Conservation (phyloP, 2,888 invertebrate genomes). For the Plemyria rubiginata region DNA sequence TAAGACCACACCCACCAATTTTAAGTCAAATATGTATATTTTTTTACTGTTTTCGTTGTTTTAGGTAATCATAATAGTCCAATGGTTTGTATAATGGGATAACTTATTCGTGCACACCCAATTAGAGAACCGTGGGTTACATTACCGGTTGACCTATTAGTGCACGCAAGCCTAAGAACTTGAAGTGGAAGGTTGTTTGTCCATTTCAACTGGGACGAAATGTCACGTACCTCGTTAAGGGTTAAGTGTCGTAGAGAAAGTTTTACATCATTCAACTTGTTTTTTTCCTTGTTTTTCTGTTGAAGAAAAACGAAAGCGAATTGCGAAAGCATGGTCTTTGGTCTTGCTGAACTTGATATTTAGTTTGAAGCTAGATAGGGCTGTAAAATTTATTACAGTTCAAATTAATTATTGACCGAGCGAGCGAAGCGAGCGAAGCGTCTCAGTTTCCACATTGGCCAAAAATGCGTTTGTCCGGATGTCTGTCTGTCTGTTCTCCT, state of each 20-base stretch:
- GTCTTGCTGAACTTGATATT: conserved; percentile 6
- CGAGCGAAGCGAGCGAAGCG: too few species aligned
- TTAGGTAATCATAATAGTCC: too few species aligned
- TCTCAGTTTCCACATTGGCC: too few species aligned
- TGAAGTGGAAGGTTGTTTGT: conserved; percentile 41
- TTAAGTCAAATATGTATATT: too few species aligned
- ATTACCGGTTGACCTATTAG: neutral
- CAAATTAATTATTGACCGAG: too few species aligned
- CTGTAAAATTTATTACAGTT: too few species aligned
- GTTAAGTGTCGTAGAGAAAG: conserved; percentile 47
- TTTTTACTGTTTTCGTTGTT: too few species aligned
- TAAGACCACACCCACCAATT: too few species aligned
- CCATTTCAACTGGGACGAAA: conserved; percentile 53
- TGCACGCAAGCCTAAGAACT: conserved; percentile 31
- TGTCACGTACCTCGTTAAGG: conserved; percentile 63
- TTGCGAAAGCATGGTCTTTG: neutral
- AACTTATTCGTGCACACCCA: too few species aligned
- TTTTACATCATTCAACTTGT: conserved; percentile 34
- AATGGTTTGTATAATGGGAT: neutral
- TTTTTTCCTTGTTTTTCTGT: conserved; percentile 30
- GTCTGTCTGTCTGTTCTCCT: too few species aligned
- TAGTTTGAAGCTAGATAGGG: neutral
- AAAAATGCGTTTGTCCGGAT: too few species aligned
- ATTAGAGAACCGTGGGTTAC: neutral
- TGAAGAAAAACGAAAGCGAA: conserved; percentile 22